phyloP scores from a whole-genome alignment of 2,888 invertebrate species.

The Glyphotaelius pellucidus region DNA sequence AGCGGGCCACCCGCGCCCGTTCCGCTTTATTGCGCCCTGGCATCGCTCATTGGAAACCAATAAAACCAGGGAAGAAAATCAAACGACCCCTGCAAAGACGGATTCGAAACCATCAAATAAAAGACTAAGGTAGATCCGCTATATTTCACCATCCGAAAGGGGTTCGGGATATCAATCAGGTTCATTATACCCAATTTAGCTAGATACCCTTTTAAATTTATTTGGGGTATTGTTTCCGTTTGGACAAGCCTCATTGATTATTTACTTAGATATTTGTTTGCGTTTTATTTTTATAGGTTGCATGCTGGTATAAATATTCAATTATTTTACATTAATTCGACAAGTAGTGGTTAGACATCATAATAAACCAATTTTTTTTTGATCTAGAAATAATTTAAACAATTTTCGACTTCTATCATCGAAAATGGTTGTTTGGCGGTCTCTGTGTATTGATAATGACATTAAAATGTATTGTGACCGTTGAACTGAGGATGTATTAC shows the following conservation, averaged over 20 bases:
- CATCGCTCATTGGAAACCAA: constrained; percentile 45
- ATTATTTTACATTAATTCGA: neutral
- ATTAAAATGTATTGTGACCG: too few species aligned
- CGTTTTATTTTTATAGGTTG: neutral
- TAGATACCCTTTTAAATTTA: neutral
- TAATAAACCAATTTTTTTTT: too few species aligned
- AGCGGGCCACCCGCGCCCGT: constrained; percentile 43
- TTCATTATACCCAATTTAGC: neutral
- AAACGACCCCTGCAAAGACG: constrained; percentile 28
- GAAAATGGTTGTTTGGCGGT: too few species aligned
- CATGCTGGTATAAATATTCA: too few species aligned
- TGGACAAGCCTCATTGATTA: neutral
- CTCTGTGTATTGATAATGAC: too few species aligned
- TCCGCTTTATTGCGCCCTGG: constrained; percentile 55
- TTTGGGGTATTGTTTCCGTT: neutral
- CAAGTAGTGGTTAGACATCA: neutral
- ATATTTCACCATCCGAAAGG: constrained; percentile 25
- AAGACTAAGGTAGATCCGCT: constrained; percentile 31
- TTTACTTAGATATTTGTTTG: neutral
- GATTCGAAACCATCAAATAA: constrained; percentile 11
- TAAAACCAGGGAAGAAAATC: constrained; percentile 38
- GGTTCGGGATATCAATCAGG: constrained; percentile 26
- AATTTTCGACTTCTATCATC: too few species aligned
- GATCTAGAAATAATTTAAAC: too few species aligned
- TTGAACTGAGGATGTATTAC: too few species aligned